Base-by-base conservation (phyloP, 1,140 invertebrate genomes). In the Phocides pigmalion region DNA sequence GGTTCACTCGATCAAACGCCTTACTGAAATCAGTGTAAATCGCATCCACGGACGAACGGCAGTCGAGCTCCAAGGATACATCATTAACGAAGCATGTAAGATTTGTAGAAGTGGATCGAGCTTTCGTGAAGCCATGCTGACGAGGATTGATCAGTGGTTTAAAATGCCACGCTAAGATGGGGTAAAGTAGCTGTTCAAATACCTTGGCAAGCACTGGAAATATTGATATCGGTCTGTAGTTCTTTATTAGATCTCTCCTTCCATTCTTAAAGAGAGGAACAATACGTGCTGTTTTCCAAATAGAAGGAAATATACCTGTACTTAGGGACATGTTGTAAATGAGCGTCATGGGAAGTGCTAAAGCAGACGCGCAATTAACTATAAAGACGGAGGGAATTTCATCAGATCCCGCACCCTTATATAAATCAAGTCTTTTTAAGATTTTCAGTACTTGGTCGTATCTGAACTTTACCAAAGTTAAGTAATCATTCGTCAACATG, bases 361-460 rank as follows among this genome's bases (percentile, higher is more conserved):
- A 42, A 0, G 17, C 12, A 12, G 11, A 4, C 17, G 62, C 64
- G 58, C 69, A 64, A 5, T 16, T 42, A 12, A n/a, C 20, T 8
- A 67, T 41, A 39, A 71, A 71, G 6, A 62, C 15, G 12, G 64
- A 50, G 0, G 68, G 68, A n/a, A 70, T 61, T 3, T 41, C 44
- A 37, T 70, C 68, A 3, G 28, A 3, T 8, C 28, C 28, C 8
- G 28, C 28, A 32, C 28, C 28, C 8, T 32, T 32, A 8, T 32
- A 32, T 8, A 22, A 22, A 32, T 35, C 32, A 35, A 35, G 32
- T 35, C 32, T 35, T 12, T 35, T 35, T 35, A 35, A 12, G n/a
- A 35, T 11, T n/a, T 35, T 35, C 32, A 35, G 32, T 35, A 35
- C 32, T n/a, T 35, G 32, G 32, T 35, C 32, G 32, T 35, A 9